A percentile compares a stretch with the other conserved stretches of the same genome.
Evolutionary conservation across 2,888 invertebrate genomes (phyloP).

Genomic region (Apoderus coryli): DNA sequence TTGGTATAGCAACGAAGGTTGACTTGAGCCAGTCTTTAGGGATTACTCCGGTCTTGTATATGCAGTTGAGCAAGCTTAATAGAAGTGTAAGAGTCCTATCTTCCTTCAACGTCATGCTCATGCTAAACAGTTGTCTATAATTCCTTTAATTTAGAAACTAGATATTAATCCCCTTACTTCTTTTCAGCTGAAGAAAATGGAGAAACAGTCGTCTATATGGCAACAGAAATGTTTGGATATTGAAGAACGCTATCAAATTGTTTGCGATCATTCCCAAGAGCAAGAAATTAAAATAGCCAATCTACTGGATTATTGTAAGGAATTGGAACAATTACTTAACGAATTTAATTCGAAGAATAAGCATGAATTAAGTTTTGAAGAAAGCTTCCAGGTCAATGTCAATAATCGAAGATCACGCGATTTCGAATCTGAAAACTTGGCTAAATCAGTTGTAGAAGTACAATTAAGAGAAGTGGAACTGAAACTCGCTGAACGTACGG

Average conservation of each 20-base stretch:
- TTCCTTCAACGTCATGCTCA: no score
- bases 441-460: constrained; percentile 31
- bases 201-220: no score
- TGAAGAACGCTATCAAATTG: constrained; percentile 22
- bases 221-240: constrained; percentile 23
- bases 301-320: constrained; percentile 24
- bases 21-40: no score
- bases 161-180: no score
- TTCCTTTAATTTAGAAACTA: no score
- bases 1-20: no score
- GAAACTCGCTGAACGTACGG: constrained; percentile 23
- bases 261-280: constrained; percentile 22
- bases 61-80: no score
- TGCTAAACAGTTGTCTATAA: no score
- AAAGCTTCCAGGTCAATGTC: constrained; percentile 12
- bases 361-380: constrained; percentile 22
- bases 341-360: constrained; percentile 24
- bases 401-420: constrained; percentile 15
- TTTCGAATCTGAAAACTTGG: constrained; percentile 26
- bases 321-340: constrained; percentile 34
- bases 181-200: no score
- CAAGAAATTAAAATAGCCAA: constrained; percentile 22
- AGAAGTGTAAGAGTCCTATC: no score
- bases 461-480: constrained; percentile 29
- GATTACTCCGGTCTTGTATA: no score